Base-by-base conservation (phyloP, 1,140 invertebrate genomes). In the Reticulitermes speratus region DNA sequence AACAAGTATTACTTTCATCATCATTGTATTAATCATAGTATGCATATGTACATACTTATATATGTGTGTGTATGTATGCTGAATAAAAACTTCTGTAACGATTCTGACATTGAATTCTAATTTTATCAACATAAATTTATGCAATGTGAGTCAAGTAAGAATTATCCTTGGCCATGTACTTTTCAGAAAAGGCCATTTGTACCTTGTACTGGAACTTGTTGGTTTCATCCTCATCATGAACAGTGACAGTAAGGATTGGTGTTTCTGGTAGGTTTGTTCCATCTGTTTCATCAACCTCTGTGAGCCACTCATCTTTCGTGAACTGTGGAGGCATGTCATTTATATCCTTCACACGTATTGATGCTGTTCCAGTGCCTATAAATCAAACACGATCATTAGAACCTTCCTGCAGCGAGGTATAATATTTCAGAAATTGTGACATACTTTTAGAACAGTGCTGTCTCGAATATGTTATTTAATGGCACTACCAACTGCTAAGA, bases 121-220 rank as follows among this genome's bases (percentile, higher is more conserved):
- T 21, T 55, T 0, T 55, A 55, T 1, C 0, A 55, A 19, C 19
- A 12, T 55, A 12, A 55, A 55, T 21, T 55, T 16, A 48, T 48
- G 1, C 9, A 16, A 2, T 48, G 16, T 48, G 9, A 48, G 16
- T 1, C 16, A 11, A 48, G 11, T 11, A 16, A 48, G 16, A 48
- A 48, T 48, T 16, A 48, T 48, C 48, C 16, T 12, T 48, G 48
- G 48, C 9, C 9, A 48, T 48, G 7, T 1, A 48, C 16, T 1
- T 48, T 48, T 48, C 16, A 16, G 3, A 12, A 65, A 75, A 21
- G 12, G 25, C 8, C 11, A 30, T 38, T 44, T 30, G 82, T 90
- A 94, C 96, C 92, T 98, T 98, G 89, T 98, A 99, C 90, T 98
- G 97, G 92, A 98, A 98, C 91, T 98, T 98, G 90, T 98, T 98